Base-by-base conservation (phyloP, 2,888 invertebrate genomes). In the Mycalesis mineus region DNA sequence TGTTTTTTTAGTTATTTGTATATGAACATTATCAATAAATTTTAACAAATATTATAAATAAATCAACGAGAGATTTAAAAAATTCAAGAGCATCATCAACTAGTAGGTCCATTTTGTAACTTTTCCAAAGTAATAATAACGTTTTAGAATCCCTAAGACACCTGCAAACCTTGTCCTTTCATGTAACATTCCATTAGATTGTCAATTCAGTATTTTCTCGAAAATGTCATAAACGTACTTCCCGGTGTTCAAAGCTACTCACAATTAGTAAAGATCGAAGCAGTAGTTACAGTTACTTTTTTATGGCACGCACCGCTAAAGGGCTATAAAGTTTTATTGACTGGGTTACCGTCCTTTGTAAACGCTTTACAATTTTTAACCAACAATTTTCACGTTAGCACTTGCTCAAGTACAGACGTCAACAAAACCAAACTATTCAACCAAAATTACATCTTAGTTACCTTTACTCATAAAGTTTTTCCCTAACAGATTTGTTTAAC, bases 261-360 rank as follows among this genome's bases (percentile, higher is more conserved):
- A 33, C 36, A 52, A 52, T 51, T 31, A 52, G 52, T 52, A 42
- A 52, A 33, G 52, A 52, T 52, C 13, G 40, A 29, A 36, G 53
- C 41, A 55, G 55, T 44, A 15, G 45, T 47, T 58, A 78, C 81
- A 70, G 80, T 82, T 80, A 77, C 41, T 31, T 52, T 73, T 77
- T 78, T 76, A 69, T 62, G 65, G 66, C 62, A 55, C 60, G 65
- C 61, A 65, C 62, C 64, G 68, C 69, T 67, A 65, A 65, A 59
- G 59, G 49, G 65, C 55, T 68, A 72, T 82, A 80, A 83, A 84
- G 63, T 17, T 79, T 78, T 77, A 80, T 74, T 65, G 70, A 65
- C 60, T 69, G 66, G 70, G 70, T 73, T 72, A 75, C 74, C 70
- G 69, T 65, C 62, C 65, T 63, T 65, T 63, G 50, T 51, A 51